phyloP scores from a whole-genome alignment of 2,113 vertebrate genomes.

The Dipodomys merriami region DNA sequence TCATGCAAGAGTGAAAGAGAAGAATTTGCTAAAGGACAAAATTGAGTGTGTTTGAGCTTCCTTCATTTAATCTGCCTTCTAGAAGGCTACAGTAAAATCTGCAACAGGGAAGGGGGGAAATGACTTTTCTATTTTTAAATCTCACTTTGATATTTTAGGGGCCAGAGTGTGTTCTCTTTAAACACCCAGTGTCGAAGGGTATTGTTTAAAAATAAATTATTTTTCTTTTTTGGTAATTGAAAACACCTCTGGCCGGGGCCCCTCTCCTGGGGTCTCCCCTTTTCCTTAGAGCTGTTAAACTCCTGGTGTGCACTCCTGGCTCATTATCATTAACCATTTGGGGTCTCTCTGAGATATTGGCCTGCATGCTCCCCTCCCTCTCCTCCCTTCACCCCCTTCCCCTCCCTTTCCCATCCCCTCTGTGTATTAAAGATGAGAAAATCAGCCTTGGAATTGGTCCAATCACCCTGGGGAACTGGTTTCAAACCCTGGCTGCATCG shows the following conservation, averaged over 20 bases:
- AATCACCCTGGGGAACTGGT: conserved; percentile 73
- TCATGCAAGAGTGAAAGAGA: conserved; percentile 99
- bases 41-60: conserved; percentile 95
- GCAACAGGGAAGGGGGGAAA: conserved; percentile 85
- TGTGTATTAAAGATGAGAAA: conserved; percentile 85
- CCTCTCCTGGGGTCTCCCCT: conserved; percentile 53
- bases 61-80: conserved; percentile 97
- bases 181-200: conserved; percentile 74
- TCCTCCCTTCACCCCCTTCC: conserved; percentile 8
- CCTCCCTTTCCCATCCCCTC: conserved; percentile 55
- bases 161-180: conserved; percentile 81
- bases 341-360: conserved; percentile 82
- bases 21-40: conserved; percentile 99
- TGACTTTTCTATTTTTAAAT: conserved; percentile 89
- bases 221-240: conserved; percentile 88
- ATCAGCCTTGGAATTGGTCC: conserved; percentile 84
- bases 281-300: conserved; percentile 83
- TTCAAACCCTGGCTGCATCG: conserved; percentile 77
- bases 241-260: conserved; percentile 90
- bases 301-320: conserved; percentile 81
- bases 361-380: conserved; percentile 70
- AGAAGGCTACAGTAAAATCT: conserved; percentile 90
- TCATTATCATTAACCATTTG: conserved; percentile 88
- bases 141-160: conserved; percentile 87
- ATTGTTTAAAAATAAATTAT: conserved; percentile 87